Conservation (phyloP, 2,797 vertebrate species). For the Perodicticus potto region DNA sequence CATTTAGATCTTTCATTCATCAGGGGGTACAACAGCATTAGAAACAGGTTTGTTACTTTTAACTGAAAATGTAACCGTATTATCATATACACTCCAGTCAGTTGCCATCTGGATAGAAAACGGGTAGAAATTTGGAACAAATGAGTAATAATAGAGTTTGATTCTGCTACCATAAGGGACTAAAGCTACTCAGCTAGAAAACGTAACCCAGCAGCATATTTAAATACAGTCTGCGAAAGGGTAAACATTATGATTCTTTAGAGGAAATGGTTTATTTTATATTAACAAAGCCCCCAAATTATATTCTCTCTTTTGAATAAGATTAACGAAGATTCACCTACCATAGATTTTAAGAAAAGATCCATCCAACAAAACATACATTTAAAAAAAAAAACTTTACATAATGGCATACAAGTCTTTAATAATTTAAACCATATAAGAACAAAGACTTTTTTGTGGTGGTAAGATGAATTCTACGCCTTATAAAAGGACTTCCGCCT, state of each 20-base stretch:
- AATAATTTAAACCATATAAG: neutral
- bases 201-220: neutral
- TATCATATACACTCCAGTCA: slow-evolving; percentile 39
- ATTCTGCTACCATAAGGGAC: slow-evolving; percentile 11
- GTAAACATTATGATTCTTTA: neutral
- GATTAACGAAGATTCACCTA: neutral
- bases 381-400: neutral
- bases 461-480: neutral
- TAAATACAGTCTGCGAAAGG: neutral
- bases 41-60: slow-evolving; percentile 11
- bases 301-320: neutral
- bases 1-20: neutral
- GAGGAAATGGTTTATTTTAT: slow-evolving; percentile 2
- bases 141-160: slow-evolving; percentile 11
- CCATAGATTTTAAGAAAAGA: slow-evolving; percentile 21
- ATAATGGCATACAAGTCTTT: neutral
- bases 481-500: neutral
- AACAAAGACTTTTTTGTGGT: neutral
- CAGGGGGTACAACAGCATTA: neutral
- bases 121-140: slow-evolving; percentile 21
- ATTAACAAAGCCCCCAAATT: neutral
- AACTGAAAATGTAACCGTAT: slow-evolving; percentile 16
- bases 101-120: slow-evolving; percentile 20
- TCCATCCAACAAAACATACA: neutral
- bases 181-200: neutral